Base-by-base conservation (phyloP, 1,140 invertebrate genomes). In the Mylabris phalerata region DNA sequence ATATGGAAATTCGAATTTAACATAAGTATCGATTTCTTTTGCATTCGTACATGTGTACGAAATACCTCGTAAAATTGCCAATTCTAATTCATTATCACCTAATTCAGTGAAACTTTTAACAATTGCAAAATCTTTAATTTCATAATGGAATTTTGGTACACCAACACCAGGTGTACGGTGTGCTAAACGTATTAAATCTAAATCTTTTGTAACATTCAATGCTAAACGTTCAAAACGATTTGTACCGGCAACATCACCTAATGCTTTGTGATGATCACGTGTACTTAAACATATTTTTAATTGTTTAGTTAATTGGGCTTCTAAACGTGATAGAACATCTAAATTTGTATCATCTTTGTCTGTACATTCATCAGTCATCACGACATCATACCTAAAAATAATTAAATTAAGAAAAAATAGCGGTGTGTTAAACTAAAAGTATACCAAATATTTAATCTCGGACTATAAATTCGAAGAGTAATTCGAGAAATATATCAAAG, bases 41-140 rank as follows among this genome's bases (percentile, higher is more conserved):
- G 92, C 84, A 73, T 90, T 89, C 56, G 84, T 74, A 32, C 90
- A 90, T 76, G 83, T 87, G 73, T 92, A 95, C 67, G 91, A 93
- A 46, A 96, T 84, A 41, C 94, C 95, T 69, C 91, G 82, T 2
- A 95, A 77, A 59, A 98, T 84, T 27, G 81, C 84, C 58, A 98
- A 77, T 78, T 98, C 92, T 55, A 97, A 76, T 64, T 97, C 94
- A 73, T 89, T 89, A 71, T 95, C 93, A 45, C 84, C 88, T 55
- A 98, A 78, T 72, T 98, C 95, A 45, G 93, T 92, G 73, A 92
- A 93, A 75, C 91, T 94, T 82, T 94, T 89, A 11, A 97, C 89
- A 65, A 96, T 87, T 1, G 92, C 84, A 73, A 96, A 95, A 58
- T 87, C 85, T 59, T 87, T 85, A 7, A 80, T 89, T 77, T 98